Evolutionary conservation across 1,140 invertebrate species (phyloP).

Genomic region (Holotrichia oblita): DNA sequence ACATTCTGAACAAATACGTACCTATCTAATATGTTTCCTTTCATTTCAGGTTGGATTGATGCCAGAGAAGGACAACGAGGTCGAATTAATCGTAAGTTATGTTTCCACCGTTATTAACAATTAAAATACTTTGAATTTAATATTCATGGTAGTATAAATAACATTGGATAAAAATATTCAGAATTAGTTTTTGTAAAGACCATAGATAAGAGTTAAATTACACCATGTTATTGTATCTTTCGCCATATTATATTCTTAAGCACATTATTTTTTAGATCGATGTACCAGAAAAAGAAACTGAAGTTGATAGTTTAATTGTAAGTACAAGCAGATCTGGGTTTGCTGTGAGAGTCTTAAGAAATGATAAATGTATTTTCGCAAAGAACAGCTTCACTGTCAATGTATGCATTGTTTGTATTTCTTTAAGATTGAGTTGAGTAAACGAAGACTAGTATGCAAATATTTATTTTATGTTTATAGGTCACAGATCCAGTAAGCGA

Average conservation of each 20-base stretch:
- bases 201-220: not conserved
- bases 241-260: not conserved
- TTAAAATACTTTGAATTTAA: too few species aligned
- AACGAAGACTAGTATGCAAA: not conserved
- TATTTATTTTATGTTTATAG: slow-evolving; percentile 4
- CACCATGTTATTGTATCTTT: too few species aligned
- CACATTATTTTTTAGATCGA: not conserved
- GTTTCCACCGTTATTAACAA: not conserved
- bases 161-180: not conserved
- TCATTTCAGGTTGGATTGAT: slow-evolving; percentile 14
- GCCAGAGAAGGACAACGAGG: not conserved
- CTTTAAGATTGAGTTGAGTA: too few species aligned
- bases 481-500: not conserved
- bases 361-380: too few species aligned
- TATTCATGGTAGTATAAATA: not conserved
- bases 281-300: not conserved
- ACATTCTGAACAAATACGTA: too few species aligned
- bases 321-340: too few species aligned
- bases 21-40: not conserved
- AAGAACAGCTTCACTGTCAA: too few species aligned
- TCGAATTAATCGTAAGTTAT: slow-evolving; percentile 15
- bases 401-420: too few species aligned
- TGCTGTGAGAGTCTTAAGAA: too few species aligned
- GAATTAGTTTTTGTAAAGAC: not conserved
- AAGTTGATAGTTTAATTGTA: not conserved